A percentile compares a stretch with the other conserved stretches of the same genome.
phyloP scores from a whole-genome alignment of 2,113 vertebrate genomes.

The Philantomba maxwellii region DNA sequence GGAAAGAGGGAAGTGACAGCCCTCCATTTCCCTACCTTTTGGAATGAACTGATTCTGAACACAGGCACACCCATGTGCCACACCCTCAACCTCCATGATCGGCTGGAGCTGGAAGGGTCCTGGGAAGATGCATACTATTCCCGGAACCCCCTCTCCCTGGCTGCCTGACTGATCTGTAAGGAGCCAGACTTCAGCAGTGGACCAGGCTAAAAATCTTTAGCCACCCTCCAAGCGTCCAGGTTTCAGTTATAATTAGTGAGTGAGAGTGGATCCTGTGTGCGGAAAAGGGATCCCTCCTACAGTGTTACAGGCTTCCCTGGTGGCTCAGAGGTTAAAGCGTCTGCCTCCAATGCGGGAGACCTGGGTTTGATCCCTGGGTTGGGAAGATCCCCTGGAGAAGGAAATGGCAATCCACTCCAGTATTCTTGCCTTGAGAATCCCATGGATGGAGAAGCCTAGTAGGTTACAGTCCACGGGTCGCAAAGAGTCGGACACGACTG shows the following conservation, averaged over 20 bases:
- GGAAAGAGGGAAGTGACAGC: neutral
- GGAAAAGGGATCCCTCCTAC: neutral
- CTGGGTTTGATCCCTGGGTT: too few relatives aligned
- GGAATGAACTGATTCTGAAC: neutral
- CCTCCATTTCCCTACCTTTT: neutral
- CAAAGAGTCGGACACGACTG: too few relatives aligned
- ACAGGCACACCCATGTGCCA: fast-evolving
- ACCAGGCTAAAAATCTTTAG: neutral
- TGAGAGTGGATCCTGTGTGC: neutral
- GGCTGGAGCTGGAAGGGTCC: neutral
- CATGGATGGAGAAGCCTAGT: too few relatives aligned
- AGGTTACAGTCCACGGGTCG: too few relatives aligned
- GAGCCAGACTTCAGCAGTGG: neutral
- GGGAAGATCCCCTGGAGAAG: too few relatives aligned
- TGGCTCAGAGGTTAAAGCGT: too few relatives aligned
- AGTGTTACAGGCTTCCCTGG: too few relatives aligned
- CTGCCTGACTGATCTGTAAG: neutral
- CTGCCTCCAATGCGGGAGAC: too few relatives aligned
- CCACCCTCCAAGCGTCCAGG: neutral
- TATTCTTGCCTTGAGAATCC: too few relatives aligned
- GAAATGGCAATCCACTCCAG: too few relatives aligned
- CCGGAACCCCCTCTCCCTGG: neutral
- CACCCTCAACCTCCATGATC: neutral
- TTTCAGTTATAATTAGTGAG: neutral
- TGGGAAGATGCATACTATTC: neutral